These are phyloP conservation scores for Drosophila meridiana DNA, from an alignment of 2,888 invertebrate species.

Conservation along the genomic window DNA sequence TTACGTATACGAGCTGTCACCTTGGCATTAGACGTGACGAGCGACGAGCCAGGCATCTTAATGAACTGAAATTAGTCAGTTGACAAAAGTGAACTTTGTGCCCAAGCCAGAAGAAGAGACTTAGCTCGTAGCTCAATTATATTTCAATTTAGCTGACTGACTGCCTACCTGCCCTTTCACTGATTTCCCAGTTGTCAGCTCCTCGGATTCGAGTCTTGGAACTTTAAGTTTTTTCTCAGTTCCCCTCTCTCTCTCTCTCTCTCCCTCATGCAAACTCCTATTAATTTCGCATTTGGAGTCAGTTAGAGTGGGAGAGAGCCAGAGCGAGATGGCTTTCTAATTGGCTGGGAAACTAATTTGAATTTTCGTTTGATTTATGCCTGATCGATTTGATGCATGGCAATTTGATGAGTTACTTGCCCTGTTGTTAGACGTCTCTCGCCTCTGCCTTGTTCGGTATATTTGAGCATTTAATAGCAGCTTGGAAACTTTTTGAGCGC, in stretches of 20 bases:
- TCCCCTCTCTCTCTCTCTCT: neutral
- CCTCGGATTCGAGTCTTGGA: constrained; percentile 23
- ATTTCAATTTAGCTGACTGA: constrained; percentile 72
- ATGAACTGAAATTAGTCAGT: constrained; percentile 74
- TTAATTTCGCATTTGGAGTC: constrained; percentile 64
- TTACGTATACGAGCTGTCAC: constrained; percentile 75
- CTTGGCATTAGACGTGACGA: constrained; percentile 55
- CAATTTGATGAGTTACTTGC: constrained; percentile 57
- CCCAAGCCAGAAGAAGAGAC: neutral
- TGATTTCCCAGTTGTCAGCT: neutral
- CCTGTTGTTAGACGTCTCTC: constrained; percentile 27
- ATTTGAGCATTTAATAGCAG: constrained; percentile 59
- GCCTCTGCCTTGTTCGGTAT: neutral
- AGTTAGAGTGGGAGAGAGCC: neutral
- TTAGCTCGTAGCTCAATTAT: constrained; percentile 62
- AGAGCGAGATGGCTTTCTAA: constrained; percentile 50
- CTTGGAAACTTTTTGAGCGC: constrained; percentile 47
- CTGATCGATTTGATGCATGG: constrained; percentile 74
- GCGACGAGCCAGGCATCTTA: constrained; percentile 36
- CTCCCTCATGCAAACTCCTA: constrained; percentile 44
- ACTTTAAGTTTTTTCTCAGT: constrained; percentile 30
- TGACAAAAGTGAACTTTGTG: constrained; percentile 33
- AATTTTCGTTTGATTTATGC: constrained; percentile 79
- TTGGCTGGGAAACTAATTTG: constrained; percentile 71
- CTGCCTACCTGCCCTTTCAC: constrained; percentile 11